Evolutionary conservation across 2,888 invertebrate species (phyloP).

Genomic region (Odontothrips loti): DNA sequence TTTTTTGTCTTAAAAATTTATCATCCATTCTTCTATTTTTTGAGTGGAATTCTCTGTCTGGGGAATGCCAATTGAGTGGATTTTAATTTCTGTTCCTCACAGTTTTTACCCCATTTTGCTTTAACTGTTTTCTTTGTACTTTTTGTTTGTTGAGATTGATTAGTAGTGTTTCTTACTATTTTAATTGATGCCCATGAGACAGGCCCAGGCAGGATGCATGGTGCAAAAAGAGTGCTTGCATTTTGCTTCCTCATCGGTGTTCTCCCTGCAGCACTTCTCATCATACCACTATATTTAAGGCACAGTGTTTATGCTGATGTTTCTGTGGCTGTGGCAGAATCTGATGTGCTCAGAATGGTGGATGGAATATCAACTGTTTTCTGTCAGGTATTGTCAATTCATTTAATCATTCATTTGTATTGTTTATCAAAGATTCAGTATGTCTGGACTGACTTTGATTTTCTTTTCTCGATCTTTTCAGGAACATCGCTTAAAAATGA

Average conservation of each 20-base stretch:
- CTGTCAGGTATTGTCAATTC: slow-evolving; percentile 52
- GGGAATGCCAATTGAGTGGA: too few species aligned
- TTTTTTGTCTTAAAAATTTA: not conserved
- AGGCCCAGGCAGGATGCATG: slow-evolving; percentile 61
- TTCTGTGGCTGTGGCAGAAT: slow-evolving; percentile 72
- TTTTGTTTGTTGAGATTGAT: not conserved
- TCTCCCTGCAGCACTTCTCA: slow-evolving; percentile 68
- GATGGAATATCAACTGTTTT: slow-evolving; percentile 79
- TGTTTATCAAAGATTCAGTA: not conserved
- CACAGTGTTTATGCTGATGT: slow-evolving; percentile 74
- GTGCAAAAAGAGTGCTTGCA: slow-evolving; percentile 68
- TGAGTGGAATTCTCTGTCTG: not conserved
- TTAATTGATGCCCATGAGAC: not conserved
- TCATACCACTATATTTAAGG: slow-evolving; percentile 71
- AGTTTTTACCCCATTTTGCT: too few species aligned
- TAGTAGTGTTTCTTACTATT: not conserved
- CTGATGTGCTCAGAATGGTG: slow-evolving; percentile 76
- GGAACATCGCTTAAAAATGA: slow-evolving; percentile 73
- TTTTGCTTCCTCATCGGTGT: slow-evolving; percentile 74
- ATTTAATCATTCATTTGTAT: not conserved
- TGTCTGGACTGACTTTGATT: too few species aligned
- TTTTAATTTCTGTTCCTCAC: too few species aligned
- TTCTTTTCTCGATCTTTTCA: slow-evolving; percentile 44
- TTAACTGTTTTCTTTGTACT: too few species aligned
- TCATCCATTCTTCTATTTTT: not conserved